Evolutionary conservation across 2,888 invertebrate genomes (phyloP), one percentile per base, ranked within the genome.

Genomic region (Sarcophaga carnaria): DNA sequence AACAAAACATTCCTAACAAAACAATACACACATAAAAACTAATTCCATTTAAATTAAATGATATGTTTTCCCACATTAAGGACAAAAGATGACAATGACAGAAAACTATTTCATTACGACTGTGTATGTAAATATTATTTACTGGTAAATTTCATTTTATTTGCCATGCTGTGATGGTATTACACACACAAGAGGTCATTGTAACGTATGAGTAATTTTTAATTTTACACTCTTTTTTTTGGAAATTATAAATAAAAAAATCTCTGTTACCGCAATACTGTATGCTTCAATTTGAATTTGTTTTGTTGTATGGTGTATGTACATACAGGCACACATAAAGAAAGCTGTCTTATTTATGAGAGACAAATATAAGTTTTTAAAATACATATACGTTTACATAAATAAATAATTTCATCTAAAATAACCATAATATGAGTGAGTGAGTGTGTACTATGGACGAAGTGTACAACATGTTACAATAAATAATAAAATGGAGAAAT

Each of bases 171-270:
- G 10, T 54, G 3, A 14, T 17, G 17, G 54, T 54, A 14, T 20
- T 3, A 22, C 64, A 37, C 47, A 22, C 70, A 22, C 27, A 22
- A 60, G 37, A 54, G 67, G 77, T 49, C 76, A 80, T 12, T 67
- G 25, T n/a, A 37, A 81, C 85, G 85, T 85, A 85, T 85, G 77
- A 80, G 77, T 59, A 69, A 81, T 81, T 69, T 84, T 80, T 77
- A 85, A 80, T 85, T 85, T 67, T 3, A 60, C 60, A 22, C n/a
- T 1, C 0, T 2, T 6, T 8, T 37, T 37, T 37, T 37, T 37
- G 37, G 8, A 37, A 37, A 54, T 17, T 54, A 12, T 2, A 12
- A 17, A 17, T 17, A 17, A 54, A 54, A 20, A 54, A 54, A 54
- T 54, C 54, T 54, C 12, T 17, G 54, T 14, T 54, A 17, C 14